Conservation (phyloP, 1,140 invertebrate species). For the Drosophila hydei region DNA sequence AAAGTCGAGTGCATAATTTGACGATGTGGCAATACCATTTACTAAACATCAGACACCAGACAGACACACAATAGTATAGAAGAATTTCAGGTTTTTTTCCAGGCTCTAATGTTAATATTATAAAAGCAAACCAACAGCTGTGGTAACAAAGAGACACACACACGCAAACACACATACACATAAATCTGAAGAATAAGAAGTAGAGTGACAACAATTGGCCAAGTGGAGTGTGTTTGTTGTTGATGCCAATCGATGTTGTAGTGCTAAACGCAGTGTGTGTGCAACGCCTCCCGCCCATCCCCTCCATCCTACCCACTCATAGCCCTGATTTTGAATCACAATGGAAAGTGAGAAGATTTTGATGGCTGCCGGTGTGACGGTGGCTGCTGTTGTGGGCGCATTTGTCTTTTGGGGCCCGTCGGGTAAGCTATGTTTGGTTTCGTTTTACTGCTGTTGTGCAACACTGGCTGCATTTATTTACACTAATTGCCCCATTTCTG, state of each 20-base stretch:
- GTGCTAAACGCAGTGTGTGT: conserved; percentile 4
- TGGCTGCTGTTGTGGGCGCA: conserved; percentile 90
- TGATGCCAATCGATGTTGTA: conserved; percentile 42
- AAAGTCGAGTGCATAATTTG: neutral
- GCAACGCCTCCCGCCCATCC: conserved; percentile 6
- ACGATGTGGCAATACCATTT: conserved; percentile 14
- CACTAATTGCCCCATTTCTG: neutral
- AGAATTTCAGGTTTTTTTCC: conserved; percentile 37
- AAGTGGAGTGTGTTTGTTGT: conserved; percentile 16
- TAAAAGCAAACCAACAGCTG: conserved; percentile 11
- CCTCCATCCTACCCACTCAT: neutral
- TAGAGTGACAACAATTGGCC: neutral
- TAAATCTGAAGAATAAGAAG: neutral
- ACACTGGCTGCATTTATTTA: neutral
- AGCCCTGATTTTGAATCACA: neutral
- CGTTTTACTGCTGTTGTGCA: neutral
- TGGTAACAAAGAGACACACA: conserved; percentile 3
- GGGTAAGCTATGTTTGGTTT: conserved; percentile 65
- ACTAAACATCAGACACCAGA: conserved; percentile 40
- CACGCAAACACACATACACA: neutral
- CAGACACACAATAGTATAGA: conserved; percentile 39
- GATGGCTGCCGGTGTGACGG: conserved; percentile 89
- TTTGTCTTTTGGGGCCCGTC: conserved; percentile 92
- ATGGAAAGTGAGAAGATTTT: conserved; percentile 84
- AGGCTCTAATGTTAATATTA: conserved; percentile 27